A percentile compares a stretch with the other conserved stretches of the same genome.
Conservation (phyloP, 2,888 invertebrate species). For the Aelia acuminata region DNA sequence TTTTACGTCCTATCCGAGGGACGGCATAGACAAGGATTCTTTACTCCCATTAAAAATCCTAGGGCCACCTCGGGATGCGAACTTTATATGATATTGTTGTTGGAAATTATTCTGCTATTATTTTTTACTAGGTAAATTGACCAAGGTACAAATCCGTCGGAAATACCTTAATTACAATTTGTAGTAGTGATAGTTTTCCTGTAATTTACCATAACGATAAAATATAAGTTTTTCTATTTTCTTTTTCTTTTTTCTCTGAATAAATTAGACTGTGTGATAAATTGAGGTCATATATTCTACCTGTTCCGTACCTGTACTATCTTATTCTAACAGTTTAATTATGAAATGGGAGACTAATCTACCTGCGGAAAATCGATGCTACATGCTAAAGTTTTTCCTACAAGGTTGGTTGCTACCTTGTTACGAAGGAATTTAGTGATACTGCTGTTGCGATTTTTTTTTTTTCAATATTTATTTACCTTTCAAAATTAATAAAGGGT, state of each 20-base stretch:
- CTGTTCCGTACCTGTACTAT: not conserved
- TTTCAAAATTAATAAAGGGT: not conserved
- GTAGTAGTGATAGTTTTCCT: not conserved
- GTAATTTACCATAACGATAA: not conserved
- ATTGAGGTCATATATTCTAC: not conserved
- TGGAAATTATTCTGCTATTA: not conserved
- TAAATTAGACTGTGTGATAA: not conserved
- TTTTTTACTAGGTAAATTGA: not conserved
- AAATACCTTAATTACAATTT: not conserved
- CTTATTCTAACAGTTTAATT: not conserved
- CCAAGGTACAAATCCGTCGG: not conserved
- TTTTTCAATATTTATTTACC: not conserved
- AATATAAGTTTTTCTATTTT: too few species aligned
- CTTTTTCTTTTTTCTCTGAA: not conserved
- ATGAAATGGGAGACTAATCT: not conserved
- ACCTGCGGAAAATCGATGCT: not conserved
- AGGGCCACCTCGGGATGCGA: too few species aligned
- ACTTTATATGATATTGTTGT: too few species aligned
- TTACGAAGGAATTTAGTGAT: not conserved
- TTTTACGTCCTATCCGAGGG: too few species aligned
- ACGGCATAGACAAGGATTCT: too few species aligned
- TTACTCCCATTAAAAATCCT: too few species aligned
- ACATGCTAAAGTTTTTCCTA: not conserved
- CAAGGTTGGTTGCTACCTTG: not conserved
- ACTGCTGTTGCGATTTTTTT: not conserved